phyloP scores from a whole-genome alignment of 2,113 vertebrate genomes.

The Scophthalmus maximus region DNA sequence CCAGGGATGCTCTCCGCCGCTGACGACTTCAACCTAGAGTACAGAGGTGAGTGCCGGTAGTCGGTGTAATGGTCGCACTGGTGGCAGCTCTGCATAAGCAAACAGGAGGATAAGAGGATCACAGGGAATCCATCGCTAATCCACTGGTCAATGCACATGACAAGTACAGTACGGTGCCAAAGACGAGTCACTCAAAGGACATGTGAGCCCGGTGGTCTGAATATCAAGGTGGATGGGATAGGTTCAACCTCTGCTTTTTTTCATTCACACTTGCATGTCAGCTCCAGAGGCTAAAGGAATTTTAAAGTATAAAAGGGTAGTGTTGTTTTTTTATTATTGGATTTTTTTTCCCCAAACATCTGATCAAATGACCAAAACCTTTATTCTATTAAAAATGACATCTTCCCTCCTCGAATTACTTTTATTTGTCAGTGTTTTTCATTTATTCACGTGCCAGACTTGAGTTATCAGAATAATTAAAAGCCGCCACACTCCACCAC shows the following conservation, averaged over 20 bases:
- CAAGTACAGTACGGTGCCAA: constrained; percentile 59
- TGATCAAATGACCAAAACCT: background rate
- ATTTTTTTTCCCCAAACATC: background rate
- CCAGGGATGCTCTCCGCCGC: constrained; percentile 73
- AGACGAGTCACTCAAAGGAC: constrained; percentile 68
- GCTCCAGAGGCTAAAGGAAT: background rate
- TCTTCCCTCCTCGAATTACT: background rate
- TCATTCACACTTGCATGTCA: background rate
- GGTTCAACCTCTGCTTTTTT: background rate
- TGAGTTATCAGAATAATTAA: no score
- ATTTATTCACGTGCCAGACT: background rate
- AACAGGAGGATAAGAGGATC: constrained; percentile 72
- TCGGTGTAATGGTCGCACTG: constrained; percentile 15
- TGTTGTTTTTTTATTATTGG: background rate
- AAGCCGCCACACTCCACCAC: background rate
- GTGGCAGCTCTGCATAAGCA: constrained; percentile 53
- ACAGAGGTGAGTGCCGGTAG: constrained; percentile 73
- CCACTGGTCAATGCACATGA: constrained; percentile 71
- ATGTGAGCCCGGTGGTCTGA: constrained; percentile 30
- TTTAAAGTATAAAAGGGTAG: no score
- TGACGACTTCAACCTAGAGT: constrained; percentile 63
- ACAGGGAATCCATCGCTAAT: constrained; percentile 73
- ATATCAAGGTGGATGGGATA: constrained; percentile 12
- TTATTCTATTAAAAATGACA: background rate
- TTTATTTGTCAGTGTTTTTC: background rate